Evolutionary conservation across 2,888 invertebrate species (phyloP).

Genomic region (Agriopis marginaria): DNA sequence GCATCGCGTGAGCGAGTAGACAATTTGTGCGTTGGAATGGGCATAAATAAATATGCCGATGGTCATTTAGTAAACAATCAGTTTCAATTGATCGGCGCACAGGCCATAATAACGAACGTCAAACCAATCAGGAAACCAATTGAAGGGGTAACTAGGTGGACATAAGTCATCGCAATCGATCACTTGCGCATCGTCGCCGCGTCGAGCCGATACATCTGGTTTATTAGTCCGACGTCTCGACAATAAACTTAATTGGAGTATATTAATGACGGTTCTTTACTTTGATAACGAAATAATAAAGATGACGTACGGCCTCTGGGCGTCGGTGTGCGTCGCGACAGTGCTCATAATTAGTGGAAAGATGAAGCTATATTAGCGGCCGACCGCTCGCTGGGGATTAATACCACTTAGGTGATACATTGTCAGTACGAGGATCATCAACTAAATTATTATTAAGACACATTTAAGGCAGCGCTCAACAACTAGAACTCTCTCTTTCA

Average conservation of each 20-base stretch:
- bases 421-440: constrained; percentile 16
- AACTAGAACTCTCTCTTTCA: no score
- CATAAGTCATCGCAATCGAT: constrained; percentile 80
- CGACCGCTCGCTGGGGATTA: constrained; percentile 25
- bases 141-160: constrained; percentile 84
- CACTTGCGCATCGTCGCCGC: constrained; percentile 70
- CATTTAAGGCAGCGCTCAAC: not conserved
- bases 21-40: constrained; percentile 40
- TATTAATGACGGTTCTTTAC: constrained; percentile 74
- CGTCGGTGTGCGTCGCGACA: constrained; percentile 51
- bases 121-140: constrained; percentile 84
- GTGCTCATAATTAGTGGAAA: constrained; percentile 68
- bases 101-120: constrained; percentile 75
- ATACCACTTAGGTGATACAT: constrained; percentile 30
- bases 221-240: constrained; percentile 78
- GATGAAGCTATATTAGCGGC: constrained; percentile 32
- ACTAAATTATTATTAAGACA: constrained; percentile 12
- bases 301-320: constrained; percentile 67
- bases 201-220: constrained; percentile 70
- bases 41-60: constrained; percentile 54
- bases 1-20: constrained; percentile 49
- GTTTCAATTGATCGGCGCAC: constrained; percentile 75
- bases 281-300: constrained; percentile 80
- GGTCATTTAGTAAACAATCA: constrained; percentile 73
- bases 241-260: constrained; percentile 82